A percentile compares a stretch with the other conserved stretches of the same genome.
phyloP scores from a whole-genome alignment of 2,888 invertebrate species.

The Macroteleia sp. region DNA sequence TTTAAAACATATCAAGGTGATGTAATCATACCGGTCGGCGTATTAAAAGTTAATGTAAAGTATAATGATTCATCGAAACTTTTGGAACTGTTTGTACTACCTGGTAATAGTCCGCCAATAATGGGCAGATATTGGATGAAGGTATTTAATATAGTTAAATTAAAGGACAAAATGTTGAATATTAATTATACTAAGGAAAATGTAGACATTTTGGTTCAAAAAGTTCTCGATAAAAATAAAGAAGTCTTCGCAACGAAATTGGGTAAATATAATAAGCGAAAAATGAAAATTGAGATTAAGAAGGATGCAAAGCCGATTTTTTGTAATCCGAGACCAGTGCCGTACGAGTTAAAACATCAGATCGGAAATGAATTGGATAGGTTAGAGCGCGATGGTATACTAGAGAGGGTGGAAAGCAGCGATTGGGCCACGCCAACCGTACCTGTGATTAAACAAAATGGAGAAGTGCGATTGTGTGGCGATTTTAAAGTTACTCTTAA shows the following conservation, averaged over 20 bases:
- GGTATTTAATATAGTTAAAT: not conserved
- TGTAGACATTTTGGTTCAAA: too few species aligned
- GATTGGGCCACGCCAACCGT: slow-evolving; percentile 23
- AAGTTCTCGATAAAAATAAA: not conserved
- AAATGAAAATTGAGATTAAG: slow-evolving; percentile 42
- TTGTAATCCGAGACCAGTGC: slow-evolving; percentile 46
- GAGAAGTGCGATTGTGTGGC: too few species aligned
- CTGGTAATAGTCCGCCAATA: slow-evolving; percentile 41
- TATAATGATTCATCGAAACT: not conserved
- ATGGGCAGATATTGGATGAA: slow-evolving; percentile 36
- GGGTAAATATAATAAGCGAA: slow-evolving; percentile 48
- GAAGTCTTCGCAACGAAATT: slow-evolving; percentile 31
- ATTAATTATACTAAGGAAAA: too few species aligned
- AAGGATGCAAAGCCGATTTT: slow-evolving; percentile 41
- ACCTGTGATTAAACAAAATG: not conserved
- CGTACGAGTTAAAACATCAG: slow-evolving; percentile 38
- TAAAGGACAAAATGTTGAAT: not conserved
- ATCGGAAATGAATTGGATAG: slow-evolving; percentile 34
- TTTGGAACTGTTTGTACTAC: slow-evolving; percentile 39
- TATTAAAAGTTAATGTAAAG: slow-evolving; percentile 7
- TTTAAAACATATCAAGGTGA: slow-evolving; percentile 50
- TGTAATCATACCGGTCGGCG: slow-evolving; percentile 23
- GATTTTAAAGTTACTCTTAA: too few species aligned
- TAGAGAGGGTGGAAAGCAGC: slow-evolving; percentile 9
- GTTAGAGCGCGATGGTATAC: slow-evolving; percentile 35